Base-by-base conservation (phyloP, 64 coral and sea anemone genomes). In the Cladopsammia gracilis region DNA sequence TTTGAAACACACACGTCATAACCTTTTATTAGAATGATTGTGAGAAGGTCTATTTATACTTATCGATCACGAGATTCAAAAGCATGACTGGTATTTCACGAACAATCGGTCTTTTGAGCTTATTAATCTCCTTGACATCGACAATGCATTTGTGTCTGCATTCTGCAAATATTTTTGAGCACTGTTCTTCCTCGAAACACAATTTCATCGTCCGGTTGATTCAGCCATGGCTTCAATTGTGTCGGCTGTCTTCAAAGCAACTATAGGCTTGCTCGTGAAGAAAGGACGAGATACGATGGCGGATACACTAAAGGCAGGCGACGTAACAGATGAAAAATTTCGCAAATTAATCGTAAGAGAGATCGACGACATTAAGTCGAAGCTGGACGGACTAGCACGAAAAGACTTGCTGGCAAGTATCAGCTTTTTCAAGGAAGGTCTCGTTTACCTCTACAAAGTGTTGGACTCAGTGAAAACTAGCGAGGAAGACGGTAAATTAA, bases 351-450 rank as follows among this genome's bases (percentile, higher is more conserved):
- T 64, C 19, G 61, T 64, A 1, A 2, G 61, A 5, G 79, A 89
- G 65, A 67, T 94, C 14, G 64, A 94, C 48, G 70, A 84, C 47
- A 83, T 94, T 9, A 82, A 94, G 56, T 59, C 48, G 4, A 95
- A 90, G 34, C 34, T 90, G 20, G 87, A 95, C 25, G 87, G 78
- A 24, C 20, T 95, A 76, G 77, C 93, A n/a, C 73, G 87, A 77
- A 58, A 46, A 12, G 58, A 82, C 70, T 51, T 95, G 16, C 23
- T 95, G 47, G 46, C 66, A 6, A 90, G 93, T n/a, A 54, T 95
- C 8, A 84, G 51, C 60, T 95, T 90, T 48, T 89, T 95, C 47
- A 49, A 73, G 73, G 86, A 95, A 89, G 93, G 93, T 7, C 53
- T 95, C n/a, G 56, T 64, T n/a, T 77, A 77, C 26, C 62, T 90